A percentile compares a stretch with the other conserved stretches of the same genome.
Evolutionary conservation across 2,113 vertebrate genomes (phyloP).

Genomic region (Enhydra lutris): DNA sequence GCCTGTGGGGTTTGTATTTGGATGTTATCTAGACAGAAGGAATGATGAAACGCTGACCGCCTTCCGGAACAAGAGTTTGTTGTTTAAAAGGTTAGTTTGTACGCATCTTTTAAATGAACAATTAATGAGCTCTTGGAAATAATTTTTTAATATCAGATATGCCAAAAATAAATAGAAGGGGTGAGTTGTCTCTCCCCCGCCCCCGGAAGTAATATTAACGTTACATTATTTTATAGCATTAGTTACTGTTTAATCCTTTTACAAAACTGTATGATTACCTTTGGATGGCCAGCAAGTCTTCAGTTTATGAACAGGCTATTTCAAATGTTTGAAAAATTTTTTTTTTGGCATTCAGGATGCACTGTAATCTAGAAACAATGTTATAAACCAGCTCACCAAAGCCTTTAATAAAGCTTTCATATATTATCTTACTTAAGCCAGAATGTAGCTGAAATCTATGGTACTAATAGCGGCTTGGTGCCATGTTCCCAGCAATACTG

Average conservation of each 20-base stretch:
- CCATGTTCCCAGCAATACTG: not conserved
- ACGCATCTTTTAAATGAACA: not conserved
- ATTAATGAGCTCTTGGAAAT: not conserved
- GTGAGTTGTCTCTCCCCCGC: not conserved
- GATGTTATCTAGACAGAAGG: conserved; percentile 89
- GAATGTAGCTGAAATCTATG: not conserved
- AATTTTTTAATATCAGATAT: not conserved
- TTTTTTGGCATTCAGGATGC: not conserved
- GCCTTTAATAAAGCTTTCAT: not conserved
- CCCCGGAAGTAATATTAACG: too few species aligned
- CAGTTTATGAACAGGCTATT: conserved; percentile 22
- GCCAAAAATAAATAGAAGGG: not conserved
- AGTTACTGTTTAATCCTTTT: not conserved
- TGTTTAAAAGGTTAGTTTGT: conserved; percentile 88
- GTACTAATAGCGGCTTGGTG: not conserved
- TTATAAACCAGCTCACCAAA: not conserved
- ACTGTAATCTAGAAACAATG: not conserved
- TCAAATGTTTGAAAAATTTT: not conserved
- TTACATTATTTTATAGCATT: not conserved
- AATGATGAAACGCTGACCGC: conserved; percentile 87
- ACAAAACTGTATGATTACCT: not conserved
- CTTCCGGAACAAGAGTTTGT: conserved; percentile 93
- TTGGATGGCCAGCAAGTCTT: not conserved
- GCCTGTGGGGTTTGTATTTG: conserved; percentile 91
- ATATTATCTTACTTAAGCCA: not conserved